Base-by-base conservation (phyloP, 2,888 invertebrate species). In the Microctonus aethiopoides region DNA sequence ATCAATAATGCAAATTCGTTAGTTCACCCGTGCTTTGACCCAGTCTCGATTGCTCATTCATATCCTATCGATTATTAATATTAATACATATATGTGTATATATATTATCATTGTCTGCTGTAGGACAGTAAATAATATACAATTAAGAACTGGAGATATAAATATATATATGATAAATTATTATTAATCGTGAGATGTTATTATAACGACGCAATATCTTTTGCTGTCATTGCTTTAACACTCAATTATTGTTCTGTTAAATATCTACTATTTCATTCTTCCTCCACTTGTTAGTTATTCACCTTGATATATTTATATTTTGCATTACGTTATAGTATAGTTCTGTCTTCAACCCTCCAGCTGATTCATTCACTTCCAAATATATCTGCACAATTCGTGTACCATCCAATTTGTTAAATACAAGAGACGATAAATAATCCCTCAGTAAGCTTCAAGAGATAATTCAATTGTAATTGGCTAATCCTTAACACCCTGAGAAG, bases 391-490 rank as follows among this genome's bases (percentile, higher is more conserved):
- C n/a, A 29, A 29, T 7, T 5, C 41, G 41, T 41, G 16, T 46
- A 20, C 9, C n/a, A 46, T 7, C 46, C 46, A 10, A 26, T 26
- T 54, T 54, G 26, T 46, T 16, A 16, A 7, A 54, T 54, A 34
- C 32, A 9, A 32, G 10, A 56, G 56, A 34, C 57, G 68, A 73
- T 75, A 72, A 72, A 70, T 75, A 64, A 66, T 74, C 74, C 63
- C 51, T 34, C n/a, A 59, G 59, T 72, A 65, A 54, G 66, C 71
- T 62, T 67, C 46, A 34, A 65, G 69, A 71, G 78, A 81, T 84
- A 83, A 85, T 85, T 84, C 83, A 83, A 83, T 84, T 82, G 83
- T 85, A 86, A 86, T 85, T 85, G 85, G 81, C 84, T 84, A 86
- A 86, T 86, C 82, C 81, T 83, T 83, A 83, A 82, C 80, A 75